Base-by-base conservation (phyloP, 2,797 vertebrate genomes). In the Paratrypauchen microcephalus region DNA sequence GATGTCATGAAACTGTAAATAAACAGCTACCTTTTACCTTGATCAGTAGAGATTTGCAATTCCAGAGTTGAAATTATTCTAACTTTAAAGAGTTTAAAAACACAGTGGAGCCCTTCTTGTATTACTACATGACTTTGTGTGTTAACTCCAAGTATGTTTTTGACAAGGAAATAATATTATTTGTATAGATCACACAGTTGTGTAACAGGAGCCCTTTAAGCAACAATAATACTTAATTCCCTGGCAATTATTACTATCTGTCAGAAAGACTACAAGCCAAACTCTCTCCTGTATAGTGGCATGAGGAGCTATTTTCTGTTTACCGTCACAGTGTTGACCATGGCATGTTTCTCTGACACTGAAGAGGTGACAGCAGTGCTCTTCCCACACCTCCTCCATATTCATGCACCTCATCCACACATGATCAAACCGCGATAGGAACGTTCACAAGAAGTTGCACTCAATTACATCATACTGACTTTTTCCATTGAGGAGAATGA, bases 391-490 rank as follows among this genome's bases (percentile, higher is more conserved):
- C 72, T 57, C 47, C 66, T 52, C 67, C 47, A 71, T 54, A 70
- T 69, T 71, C 39, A 74, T 21, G 15, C n/a, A 41, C 3, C 26
- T 71, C 71, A 69, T 55, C 54, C 56, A 57, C 26, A 52, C 1
- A 4, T 61, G 52, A 57, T 67, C 28, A 62, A 21, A 63, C 56
- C 48, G 5, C 69, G 52, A 75, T 23, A 45, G 8, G 67, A 73
- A 73, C 68, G 64, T 62, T 71, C 32, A 57, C 45, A 72, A 72
- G 32, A 56, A 69, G 47, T 79, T 84, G 69, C 79, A 69, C 19
- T n/a, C 16, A n/a, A 4, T 81, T 87, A 66, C 65, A 77, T 86
- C 74, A 83, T 63, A 68, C 11, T n/a, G 70, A 69, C 0, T 52
- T 64, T 78, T 71, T 18, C 50, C 67, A 65, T 13, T 61, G 16